phyloP scores from a whole-genome alignment of 92 coral and sea anemone genomes.

The Bergia puertoricense region DNA sequence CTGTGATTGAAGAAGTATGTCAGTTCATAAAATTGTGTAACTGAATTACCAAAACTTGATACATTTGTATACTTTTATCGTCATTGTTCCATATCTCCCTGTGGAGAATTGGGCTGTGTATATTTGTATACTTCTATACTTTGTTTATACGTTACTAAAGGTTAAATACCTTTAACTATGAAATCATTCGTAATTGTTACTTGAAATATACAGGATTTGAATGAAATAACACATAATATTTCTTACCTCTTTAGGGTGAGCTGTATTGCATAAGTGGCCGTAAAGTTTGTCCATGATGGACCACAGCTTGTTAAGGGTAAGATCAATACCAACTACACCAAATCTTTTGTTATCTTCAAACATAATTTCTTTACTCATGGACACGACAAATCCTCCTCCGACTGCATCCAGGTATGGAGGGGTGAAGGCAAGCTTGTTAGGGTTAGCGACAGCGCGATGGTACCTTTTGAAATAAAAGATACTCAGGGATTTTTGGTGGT shows the following conservation, averaged over 20 bases:
- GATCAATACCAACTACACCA: slow-evolving; percentile 28
- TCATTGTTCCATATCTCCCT: no score
- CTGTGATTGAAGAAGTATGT: no score
- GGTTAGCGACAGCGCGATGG: slow-evolving; percentile 39
- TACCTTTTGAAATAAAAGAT: slow-evolving; percentile 6
- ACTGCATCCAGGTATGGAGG: slow-evolving; percentile 21
- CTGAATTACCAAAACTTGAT: no score
- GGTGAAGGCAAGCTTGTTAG: slow-evolving; percentile 10
- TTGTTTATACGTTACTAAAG: no score
- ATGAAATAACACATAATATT: neutral
- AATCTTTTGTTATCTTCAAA: slow-evolving; percentile 11
- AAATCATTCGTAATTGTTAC: no score
- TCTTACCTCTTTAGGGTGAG: neutral
- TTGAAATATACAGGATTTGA: no score
- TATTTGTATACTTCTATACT: no score
- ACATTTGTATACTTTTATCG: no score
- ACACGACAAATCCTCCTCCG: slow-evolving; percentile 27
- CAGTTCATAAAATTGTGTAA: no score
- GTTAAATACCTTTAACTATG: no score
- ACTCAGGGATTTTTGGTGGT: no score
- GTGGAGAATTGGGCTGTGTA: no score
- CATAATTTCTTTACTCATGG: slow-evolving; percentile 31
- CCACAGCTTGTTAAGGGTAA: slow-evolving; percentile 18
- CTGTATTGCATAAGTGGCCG: slow-evolving; percentile 14
- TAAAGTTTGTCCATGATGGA: slow-evolving; percentile 15